A percentile compares a stretch with the other conserved stretches of the same genome.
phyloP scores from a whole-genome alignment of 2,888 invertebrate genomes.

The Norana najaformis region DNA sequence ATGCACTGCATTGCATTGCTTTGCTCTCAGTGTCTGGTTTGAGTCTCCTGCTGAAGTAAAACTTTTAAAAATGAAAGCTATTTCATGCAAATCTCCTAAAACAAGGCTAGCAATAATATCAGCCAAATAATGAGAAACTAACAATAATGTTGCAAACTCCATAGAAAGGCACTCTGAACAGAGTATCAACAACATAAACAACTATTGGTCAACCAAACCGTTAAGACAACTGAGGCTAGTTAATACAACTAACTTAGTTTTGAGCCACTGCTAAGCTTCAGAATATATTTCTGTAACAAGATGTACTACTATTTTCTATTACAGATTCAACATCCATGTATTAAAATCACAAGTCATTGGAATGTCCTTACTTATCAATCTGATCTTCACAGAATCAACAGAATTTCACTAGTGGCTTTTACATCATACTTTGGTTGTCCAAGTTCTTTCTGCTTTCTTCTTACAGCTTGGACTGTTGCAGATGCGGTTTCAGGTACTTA shows the following conservation, averaged over 20 bases:
- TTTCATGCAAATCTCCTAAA: neutral
- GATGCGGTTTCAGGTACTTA: slow-evolving; percentile 8
- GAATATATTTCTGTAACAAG: neutral
- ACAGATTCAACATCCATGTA: neutral
- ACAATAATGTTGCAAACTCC: neutral
- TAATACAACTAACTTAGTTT: neutral
- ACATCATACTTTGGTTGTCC: neutral
- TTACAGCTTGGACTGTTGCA: neutral
- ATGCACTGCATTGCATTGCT: no score
- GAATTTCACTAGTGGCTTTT: neutral
- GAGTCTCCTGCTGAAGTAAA: neutral
- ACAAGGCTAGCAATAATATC: neutral
- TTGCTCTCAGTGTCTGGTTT: no score
- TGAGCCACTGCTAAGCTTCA: neutral
- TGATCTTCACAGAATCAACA: neutral
- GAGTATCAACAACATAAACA: neutral
- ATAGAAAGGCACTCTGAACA: neutral
- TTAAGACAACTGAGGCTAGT: neutral
- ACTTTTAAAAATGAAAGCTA: neutral
- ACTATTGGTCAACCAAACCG: neutral
- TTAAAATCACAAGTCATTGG: neutral
- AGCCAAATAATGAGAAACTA: neutral
- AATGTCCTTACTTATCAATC: neutral
- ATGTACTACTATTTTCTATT: neutral
- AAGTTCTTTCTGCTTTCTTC: neutral